Evolutionary conservation across 2,888 invertebrate genomes (phyloP).

Genomic region (Acrobasis suavella): DNA sequence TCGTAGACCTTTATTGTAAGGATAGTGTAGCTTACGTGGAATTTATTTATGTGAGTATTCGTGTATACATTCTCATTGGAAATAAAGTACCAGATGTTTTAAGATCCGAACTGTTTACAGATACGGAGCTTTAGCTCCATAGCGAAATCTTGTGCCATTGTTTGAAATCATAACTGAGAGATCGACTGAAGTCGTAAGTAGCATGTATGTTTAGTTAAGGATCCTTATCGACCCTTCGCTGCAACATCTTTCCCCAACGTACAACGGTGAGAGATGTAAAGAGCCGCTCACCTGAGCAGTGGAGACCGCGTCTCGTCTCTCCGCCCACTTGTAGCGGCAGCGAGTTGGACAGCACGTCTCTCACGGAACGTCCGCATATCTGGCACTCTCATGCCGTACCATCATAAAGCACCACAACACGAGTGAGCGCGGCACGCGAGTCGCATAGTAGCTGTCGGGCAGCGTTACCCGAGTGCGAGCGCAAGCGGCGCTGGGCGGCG

Average conservation of each 20-base stretch:
- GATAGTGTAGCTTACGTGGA: background rate
- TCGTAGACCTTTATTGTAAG: background rate
- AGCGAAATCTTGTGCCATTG: background rate
- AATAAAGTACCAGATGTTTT: no score
- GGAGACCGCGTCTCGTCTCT: constrained; percentile 62
- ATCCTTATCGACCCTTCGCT: constrained; percentile 72
- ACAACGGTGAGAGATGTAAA: constrained; percentile 61
- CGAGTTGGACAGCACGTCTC: constrained; percentile 54
- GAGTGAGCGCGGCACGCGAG: constrained; percentile 69
- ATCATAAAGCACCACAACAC: constrained; percentile 80
- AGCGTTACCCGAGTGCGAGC: constrained; percentile 37
- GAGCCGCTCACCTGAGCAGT: constrained; percentile 77
- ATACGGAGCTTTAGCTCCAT: no score
- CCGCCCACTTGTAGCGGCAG: constrained; percentile 76
- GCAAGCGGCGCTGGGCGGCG: constrained; percentile 45
- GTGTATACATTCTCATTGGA: no score
- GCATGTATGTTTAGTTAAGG: constrained; percentile 9
- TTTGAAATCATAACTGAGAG: background rate
- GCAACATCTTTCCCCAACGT: constrained; percentile 62
- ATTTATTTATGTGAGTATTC: no score
- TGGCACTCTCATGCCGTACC: constrained; percentile 76
- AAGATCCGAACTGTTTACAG: no score
- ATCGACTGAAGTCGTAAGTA: background rate
- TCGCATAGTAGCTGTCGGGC: constrained; percentile 59
- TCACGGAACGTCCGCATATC: constrained; percentile 80